A percentile compares a stretch with the other conserved stretches of the same genome.
Evolutionary conservation across 2,797 vertebrate species (phyloP).

Genomic region (Brachyrhaphis roseni): DNA sequence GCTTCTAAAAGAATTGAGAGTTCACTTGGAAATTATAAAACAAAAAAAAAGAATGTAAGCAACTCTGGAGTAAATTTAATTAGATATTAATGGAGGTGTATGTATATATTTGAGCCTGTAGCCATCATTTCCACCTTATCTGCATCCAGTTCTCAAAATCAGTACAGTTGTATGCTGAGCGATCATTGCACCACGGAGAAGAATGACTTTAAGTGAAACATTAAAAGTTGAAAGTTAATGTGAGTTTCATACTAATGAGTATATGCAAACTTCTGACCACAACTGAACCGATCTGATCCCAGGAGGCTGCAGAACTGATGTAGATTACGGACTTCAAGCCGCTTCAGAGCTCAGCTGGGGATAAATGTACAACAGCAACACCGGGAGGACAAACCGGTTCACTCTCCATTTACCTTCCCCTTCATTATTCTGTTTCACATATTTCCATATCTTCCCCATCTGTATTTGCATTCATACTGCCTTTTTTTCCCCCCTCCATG

Average conservation of each 20-base stretch:
- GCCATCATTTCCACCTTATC: background rate
- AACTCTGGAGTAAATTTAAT: background rate
- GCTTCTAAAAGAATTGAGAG: background rate
- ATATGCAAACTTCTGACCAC: background rate
- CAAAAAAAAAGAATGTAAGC: background rate
- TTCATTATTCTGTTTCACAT: slow-evolving; percentile 36
- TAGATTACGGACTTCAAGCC: slow-evolving; percentile 39
- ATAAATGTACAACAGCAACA: background rate
- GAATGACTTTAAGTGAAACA: background rate
- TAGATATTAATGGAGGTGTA: background rate
- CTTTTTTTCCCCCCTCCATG: slow-evolving; percentile 9
- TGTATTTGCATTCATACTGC: slow-evolving; percentile 29
- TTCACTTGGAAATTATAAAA: background rate
- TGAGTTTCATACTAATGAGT: background rate
- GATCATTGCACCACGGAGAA: background rate
- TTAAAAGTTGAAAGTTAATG: background rate
- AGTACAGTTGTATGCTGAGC: too few species aligned
- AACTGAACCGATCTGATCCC: background rate
- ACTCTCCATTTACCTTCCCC: slow-evolving; percentile 19
- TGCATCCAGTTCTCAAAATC: background rate
- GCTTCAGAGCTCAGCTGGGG: slow-evolving; percentile 25
- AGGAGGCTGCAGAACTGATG: slow-evolving; percentile 17
- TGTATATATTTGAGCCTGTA: background rate
- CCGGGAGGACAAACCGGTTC: slow-evolving; percentile 2
- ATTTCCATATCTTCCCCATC: slow-evolving; percentile 35